phyloP scores from a whole-genome alignment of 2,113 vertebrate genomes.

The Lycaon pictus region DNA sequence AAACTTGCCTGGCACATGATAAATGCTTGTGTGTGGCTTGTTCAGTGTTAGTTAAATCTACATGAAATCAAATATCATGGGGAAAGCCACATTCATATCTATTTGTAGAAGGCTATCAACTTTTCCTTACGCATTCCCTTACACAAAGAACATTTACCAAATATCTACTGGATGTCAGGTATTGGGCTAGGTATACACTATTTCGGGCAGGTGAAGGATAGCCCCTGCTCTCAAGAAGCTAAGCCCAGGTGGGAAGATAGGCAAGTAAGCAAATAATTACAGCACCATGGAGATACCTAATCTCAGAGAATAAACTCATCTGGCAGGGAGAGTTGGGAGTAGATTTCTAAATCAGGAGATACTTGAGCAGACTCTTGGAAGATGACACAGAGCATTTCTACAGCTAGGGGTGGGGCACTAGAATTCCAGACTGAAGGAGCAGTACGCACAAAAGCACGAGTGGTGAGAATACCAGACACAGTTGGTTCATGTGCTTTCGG shows the following conservation, averaged over 20 bases:
- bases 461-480: background rate
- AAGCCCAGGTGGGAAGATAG: background rate
- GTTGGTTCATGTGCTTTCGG: background rate
- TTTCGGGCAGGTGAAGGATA: background rate
- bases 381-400: background rate
- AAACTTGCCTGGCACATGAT: background rate
- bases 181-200: background rate
- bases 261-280: background rate
- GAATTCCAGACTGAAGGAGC: background rate
- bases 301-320: background rate
- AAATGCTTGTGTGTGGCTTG: background rate
- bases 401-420: background rate
- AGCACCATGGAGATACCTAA: background rate
- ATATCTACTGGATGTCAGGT: background rate
- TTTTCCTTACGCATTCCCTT: background rate
- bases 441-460: background rate
- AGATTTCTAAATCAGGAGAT: background rate
- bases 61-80: background rate
- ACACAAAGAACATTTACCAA: background rate
- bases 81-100: background rate
- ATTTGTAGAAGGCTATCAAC: background rate
- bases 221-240: background rate
- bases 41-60: constrained; percentile 15
- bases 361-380: background rate
- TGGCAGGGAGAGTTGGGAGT: background rate